A percentile compares a stretch with the other conserved stretches of the same genome.
Conservation (phyloP, 1,140 invertebrate genomes). For the Zophobas morio region DNA sequence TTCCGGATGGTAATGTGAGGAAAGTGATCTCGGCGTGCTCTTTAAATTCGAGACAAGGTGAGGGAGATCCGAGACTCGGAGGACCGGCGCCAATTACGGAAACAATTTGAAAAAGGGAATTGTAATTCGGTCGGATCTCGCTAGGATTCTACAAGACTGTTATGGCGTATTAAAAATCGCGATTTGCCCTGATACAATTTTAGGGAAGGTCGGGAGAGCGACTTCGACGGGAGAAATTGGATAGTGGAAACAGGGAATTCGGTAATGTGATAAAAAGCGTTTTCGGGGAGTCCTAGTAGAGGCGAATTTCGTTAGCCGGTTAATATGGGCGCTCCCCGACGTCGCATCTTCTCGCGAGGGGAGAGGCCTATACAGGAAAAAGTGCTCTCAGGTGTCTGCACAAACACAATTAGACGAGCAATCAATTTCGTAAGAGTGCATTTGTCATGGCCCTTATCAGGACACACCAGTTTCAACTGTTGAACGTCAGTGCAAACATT, state of each 20-base stretch:
- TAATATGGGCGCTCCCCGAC: no score
- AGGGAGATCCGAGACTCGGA: conserved; percentile 21
- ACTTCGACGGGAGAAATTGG: no score
- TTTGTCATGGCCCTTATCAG: conserved; percentile 43
- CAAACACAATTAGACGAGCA: conserved; percentile 18
- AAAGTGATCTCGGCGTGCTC: conserved; percentile 22
- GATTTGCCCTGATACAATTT: conserved; percentile 46
- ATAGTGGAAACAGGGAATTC: no score
- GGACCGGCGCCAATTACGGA: conserved; percentile 48
- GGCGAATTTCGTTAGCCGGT: no score
- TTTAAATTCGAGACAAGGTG: conserved; percentile 38
- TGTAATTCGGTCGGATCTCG: conserved; percentile 46
- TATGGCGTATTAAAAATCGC: conserved; percentile 50
- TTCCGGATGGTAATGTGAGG: conserved; percentile 27
- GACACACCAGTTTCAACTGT: conserved; percentile 51
- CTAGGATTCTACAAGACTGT: conserved; percentile 48
- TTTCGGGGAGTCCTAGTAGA: no score
- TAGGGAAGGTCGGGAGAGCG: no score
- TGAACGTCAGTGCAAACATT: conserved; percentile 50
- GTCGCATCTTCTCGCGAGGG: no score
- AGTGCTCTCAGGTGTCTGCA: conserved; percentile 6
- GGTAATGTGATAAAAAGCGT: no score
- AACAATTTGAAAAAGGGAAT: conserved; percentile 51
- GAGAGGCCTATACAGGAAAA: no score
- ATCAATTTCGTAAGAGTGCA: conserved; percentile 36